Conservation (phyloP, 2,113 vertebrate genomes). For the Centropus bengalensis region DNA sequence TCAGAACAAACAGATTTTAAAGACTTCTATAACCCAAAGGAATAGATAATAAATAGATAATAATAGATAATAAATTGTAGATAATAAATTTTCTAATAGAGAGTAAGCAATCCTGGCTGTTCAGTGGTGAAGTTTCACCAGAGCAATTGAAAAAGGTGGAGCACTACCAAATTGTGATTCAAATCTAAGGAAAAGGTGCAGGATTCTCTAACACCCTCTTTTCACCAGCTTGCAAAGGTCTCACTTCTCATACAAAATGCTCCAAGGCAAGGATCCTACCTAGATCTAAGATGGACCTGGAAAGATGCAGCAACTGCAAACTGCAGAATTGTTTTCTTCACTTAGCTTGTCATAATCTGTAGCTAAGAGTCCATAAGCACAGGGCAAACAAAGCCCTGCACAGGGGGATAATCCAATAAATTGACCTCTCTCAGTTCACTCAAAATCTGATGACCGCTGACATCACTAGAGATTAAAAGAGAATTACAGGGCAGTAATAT, state of each 20-base stretch:
- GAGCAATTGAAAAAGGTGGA: background rate
- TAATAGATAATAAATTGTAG: no score
- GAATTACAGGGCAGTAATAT: slow-evolving; percentile 18
- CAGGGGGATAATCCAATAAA: slow-evolving; percentile 44
- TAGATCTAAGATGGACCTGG: background rate
- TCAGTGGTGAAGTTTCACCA: background rate
- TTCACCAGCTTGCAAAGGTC: background rate
- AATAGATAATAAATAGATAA: background rate
- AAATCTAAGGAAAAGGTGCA: background rate
- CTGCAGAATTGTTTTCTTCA: slow-evolving; percentile 13
- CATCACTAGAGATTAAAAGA: slow-evolving; percentile 40
- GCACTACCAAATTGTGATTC: background rate
- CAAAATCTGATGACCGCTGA: slow-evolving; percentile 40
- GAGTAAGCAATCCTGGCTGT: background rate
- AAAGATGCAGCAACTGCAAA: background rate
- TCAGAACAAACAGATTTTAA: background rate
- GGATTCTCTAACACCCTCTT: background rate
- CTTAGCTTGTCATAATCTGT: slow-evolving; percentile 35
- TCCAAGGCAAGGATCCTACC: background rate
- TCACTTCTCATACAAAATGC: background rate
- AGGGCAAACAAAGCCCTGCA: background rate
- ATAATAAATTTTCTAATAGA: background rate
- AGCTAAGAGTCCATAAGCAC: slow-evolving; percentile 15
- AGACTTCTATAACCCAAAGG: background rate
- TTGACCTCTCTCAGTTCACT: slow-evolving; percentile 11